A percentile compares a stretch with the other conserved stretches of the same genome.
phyloP scores from a whole-genome alignment of 2,797 vertebrate species.

The Melanogrammus aeglefinus region DNA sequence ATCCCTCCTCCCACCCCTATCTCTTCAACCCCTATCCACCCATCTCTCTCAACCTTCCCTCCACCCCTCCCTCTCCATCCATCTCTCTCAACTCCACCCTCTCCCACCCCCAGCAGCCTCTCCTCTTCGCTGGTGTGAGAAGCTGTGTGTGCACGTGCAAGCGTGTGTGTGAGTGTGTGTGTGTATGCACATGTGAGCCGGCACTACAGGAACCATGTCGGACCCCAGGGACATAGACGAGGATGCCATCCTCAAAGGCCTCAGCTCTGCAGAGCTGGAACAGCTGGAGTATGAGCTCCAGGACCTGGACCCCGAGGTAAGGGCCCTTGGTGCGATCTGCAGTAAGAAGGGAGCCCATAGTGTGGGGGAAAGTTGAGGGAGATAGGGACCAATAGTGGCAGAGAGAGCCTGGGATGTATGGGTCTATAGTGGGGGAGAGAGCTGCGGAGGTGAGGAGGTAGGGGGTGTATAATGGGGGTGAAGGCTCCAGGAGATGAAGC shows the following conservation, averaged over 20 bases:
- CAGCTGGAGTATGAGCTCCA: constrained; percentile 86
- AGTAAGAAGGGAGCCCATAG: background rate
- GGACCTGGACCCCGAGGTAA: constrained; percentile 97
- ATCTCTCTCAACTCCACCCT: background rate
- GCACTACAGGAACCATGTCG: constrained; percentile 70
- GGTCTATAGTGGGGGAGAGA: constrained; percentile 53
- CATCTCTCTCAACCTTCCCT: background rate
- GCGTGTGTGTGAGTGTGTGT: constrained; percentile 45
- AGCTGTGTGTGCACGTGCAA: constrained; percentile 45
- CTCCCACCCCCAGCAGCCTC: constrained; percentile 39
- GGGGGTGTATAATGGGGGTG: constrained; percentile 63
- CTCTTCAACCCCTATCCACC: too few species aligned
- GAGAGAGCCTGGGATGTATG: constrained; percentile 88
- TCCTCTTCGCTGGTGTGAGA: constrained; percentile 46
- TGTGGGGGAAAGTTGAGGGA: constrained; percentile 80
- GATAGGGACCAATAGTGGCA: constrained; percentile 58
- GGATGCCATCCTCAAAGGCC: constrained; percentile 87
- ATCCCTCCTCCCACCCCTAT: background rate
- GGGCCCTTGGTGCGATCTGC: background rate
- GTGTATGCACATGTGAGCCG: constrained; percentile 52
- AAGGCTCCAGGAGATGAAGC: background rate
- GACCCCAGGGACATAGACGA: constrained; percentile 96
- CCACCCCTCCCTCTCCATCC: background rate
- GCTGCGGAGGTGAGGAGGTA: constrained; percentile 92
- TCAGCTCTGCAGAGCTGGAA: constrained; percentile 85